Percentiles rank a stretch among this genome's conserved stretches.
These are phyloP conservation scores for Microctenopoma lineatum DNA, from an alignment of 2,797 vertebrate genomes.

Conservation along the genomic window DNA sequence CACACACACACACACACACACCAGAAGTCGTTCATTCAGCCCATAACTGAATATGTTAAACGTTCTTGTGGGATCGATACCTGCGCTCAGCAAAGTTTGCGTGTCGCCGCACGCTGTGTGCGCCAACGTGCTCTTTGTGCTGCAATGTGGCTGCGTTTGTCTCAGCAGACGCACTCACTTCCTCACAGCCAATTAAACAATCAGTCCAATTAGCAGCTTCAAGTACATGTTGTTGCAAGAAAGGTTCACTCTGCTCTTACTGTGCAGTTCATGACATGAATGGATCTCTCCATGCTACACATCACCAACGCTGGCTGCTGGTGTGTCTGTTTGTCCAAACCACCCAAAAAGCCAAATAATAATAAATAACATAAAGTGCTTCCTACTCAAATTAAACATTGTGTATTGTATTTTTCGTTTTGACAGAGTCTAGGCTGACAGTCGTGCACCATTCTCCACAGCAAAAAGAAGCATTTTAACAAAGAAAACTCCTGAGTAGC, in stretches of 20 bases:
- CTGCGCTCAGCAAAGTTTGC: not conserved
- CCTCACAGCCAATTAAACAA: slow-evolving; percentile 39
- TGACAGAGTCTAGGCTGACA: not conserved
- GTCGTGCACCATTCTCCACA: not conserved
- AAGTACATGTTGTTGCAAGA: too few species aligned
- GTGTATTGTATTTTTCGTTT: not conserved
- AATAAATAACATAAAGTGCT: not conserved
- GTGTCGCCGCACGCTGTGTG: not conserved
- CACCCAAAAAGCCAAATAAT: not conserved
- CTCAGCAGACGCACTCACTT: slow-evolving; percentile 28
- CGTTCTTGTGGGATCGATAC: not conserved
- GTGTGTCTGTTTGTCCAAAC: not conserved
- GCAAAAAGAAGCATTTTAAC: not conserved
- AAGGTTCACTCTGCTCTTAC: too few species aligned
- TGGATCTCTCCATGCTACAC: too few species aligned
- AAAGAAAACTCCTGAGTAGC: not conserved
- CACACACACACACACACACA: slow-evolving; percentile 15
- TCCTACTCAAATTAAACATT: not conserved
- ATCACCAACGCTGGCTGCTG: not conserved
- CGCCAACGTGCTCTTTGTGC: not conserved
- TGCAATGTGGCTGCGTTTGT: slow-evolving; percentile 14
- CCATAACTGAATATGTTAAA: not conserved
- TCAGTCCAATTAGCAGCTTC: slow-evolving; percentile 26
- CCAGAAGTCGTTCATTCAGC: slow-evolving; percentile 1
- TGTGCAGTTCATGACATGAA: too few species aligned